Evolutionary conservation across 2,888 invertebrate genomes (phyloP), one percentile per base, ranked within the genome.

Genomic region (Choreutis nemorana): DNA sequence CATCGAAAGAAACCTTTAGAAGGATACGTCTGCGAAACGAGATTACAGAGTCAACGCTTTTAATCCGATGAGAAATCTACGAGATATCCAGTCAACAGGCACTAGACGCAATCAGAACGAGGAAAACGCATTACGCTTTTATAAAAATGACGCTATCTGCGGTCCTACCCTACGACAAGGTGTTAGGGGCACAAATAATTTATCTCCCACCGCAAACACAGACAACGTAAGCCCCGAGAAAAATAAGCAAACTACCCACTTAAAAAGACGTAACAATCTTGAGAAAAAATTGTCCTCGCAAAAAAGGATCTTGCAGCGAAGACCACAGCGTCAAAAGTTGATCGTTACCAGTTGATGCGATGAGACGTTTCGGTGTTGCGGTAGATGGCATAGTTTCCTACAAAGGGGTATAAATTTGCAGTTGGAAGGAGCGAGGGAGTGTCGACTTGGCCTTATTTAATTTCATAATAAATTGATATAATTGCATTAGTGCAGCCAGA

Each of bases 381-480:
- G 22, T n/a, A 31, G 28, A 38, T 40, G 40, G 44, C 49, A 58
- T 63, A 65, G 61, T 65, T 62, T 53, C 45, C 52, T 55, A 43
- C 57, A 55, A 65, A 61, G 55, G 64, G 62, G 68, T 72, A 70
- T 72, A 71, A 66, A 71, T 73, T 67, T 61, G n/a, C 44, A 42
- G 42, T 54, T 48, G 40, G 36, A 35, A 41, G 36, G 41, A 35
- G 34, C 37, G 42, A 29, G 56, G 61, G 60, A 56, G 50, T 50
- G 59, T 51, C 55, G 61, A 55, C 61, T 59, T 64, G 60, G 58
- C 63, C 60, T 70, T 70, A 73, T 73, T 71, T 75, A 75, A 77
- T 72, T 73, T 77, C 61, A 65, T 67, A 67, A 71, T 77, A 75
- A 77, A 77, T 77, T 72, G 72, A 65, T 67, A 71, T 77, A 71